Conservation (phyloP, 2,797 vertebrate genomes). For the Accipiter fasciatus region DNA sequence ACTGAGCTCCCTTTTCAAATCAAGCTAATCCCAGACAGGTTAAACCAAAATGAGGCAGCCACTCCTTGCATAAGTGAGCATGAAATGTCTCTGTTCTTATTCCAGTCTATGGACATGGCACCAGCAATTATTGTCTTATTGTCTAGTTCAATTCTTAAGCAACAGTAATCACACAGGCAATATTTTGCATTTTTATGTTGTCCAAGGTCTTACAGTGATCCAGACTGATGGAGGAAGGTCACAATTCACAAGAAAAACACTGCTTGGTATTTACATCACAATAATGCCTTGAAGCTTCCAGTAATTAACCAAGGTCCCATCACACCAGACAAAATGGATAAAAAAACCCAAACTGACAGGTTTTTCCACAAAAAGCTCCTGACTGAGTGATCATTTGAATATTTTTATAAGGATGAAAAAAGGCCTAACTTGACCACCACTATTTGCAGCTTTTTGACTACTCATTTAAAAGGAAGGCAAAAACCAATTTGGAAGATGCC, state of each 20-base stretch:
- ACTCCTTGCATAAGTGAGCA: not conserved
- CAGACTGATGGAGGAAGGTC: not conserved
- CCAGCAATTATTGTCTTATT: not conserved
- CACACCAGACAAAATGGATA: not conserved
- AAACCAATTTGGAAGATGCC: not conserved
- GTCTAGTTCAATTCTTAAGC: not conserved
- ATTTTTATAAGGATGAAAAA: not conserved
- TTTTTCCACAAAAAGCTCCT: rapidly evolving
- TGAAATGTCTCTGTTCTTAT: not conserved
- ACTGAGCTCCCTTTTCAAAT: not conserved
- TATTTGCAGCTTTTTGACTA: not conserved
- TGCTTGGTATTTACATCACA: not conserved
- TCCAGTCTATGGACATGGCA: not conserved
- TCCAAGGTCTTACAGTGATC: not conserved
- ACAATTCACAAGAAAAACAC: not conserved
- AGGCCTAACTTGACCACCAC: not conserved
- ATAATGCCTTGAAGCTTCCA: not conserved
- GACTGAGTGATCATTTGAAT: not conserved
- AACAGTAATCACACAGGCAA: not conserved
- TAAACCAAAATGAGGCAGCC: not conserved
- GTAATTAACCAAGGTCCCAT: not conserved
- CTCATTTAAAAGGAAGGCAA: not conserved
- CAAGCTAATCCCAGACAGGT: not conserved
- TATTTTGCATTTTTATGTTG: not conserved
- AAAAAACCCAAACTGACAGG: rapidly evolving